Conservation (phyloP, 2,888 invertebrate genomes). For the Mellilla xanthometata region DNA sequence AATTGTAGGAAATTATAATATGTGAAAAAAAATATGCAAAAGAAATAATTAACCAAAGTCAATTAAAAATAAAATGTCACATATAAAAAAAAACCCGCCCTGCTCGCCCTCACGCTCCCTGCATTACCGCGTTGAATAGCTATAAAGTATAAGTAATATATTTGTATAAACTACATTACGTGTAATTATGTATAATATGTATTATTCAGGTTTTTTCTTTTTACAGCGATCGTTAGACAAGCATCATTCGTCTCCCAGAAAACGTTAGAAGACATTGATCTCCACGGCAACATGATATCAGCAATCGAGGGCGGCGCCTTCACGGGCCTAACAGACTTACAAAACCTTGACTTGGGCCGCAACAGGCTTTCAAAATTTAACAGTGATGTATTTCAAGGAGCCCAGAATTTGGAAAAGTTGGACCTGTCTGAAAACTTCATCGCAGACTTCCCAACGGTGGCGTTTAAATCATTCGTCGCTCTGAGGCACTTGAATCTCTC, state of each 20-base stretch:
- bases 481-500: constrained; percentile 90
- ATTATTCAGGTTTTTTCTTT: constrained; percentile 8
- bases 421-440: constrained; percentile 95
- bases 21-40: too few relatives aligned
- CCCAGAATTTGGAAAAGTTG: constrained; percentile 88
- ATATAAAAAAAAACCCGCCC: too few relatives aligned
- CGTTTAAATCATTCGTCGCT: constrained; percentile 86
- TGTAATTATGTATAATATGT: too few relatives aligned
- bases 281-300: constrained; percentile 90
- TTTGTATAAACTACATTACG: too few relatives aligned
- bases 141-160: too few relatives aligned
- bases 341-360: constrained; percentile 87
- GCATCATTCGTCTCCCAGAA: constrained; percentile 87
- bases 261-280: constrained; percentile 88
- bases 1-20: too few relatives aligned
- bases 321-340: constrained; percentile 85
- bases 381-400: constrained; percentile 92
- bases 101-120: too few relatives aligned
- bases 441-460: constrained; percentile 89
- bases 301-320: constrained; percentile 90
- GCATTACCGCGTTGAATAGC: too few relatives aligned
- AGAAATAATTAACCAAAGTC: too few relatives aligned
- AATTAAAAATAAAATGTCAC: too few relatives aligned
- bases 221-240: constrained; percentile 86
- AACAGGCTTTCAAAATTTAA: constrained; percentile 92